Conservation (phyloP, 2,113 vertebrate genomes). For the Phrynocephalus versicolor region DNA sequence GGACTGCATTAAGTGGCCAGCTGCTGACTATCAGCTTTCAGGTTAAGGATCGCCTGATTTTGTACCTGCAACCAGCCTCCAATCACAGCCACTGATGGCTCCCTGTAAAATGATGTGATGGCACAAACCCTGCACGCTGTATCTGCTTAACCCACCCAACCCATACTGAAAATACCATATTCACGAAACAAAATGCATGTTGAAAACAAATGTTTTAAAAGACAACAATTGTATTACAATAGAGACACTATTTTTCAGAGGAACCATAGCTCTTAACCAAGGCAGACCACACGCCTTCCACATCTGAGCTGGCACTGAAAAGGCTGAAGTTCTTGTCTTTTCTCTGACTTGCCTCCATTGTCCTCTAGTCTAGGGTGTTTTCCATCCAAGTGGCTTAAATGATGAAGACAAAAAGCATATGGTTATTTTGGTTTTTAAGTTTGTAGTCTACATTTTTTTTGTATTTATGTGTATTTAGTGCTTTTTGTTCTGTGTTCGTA, state of each 20-base stretch:
- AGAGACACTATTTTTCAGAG: not conserved
- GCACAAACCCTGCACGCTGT: not conserved
- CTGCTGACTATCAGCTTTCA: not conserved
- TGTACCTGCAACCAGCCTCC: fast-evolving
- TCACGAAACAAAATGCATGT: not conserved
- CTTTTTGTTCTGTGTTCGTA: no score
- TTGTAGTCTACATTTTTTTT: no score
- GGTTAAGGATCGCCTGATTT: not conserved
- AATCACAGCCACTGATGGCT: conserved; percentile 10
- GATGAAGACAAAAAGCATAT: no score
- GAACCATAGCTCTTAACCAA: not conserved
- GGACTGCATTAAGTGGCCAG: not conserved
- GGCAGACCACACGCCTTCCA: not conserved
- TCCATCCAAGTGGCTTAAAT: no score
- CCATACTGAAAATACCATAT: not conserved
- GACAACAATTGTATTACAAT: not conserved
- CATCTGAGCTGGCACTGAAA: not conserved
- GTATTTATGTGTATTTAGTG: no score
- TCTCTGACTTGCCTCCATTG: no score
- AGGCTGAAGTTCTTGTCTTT: no score
- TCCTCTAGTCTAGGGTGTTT: no score
- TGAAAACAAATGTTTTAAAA: not conserved
- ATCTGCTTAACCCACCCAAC: no score
- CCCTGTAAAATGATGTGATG: not conserved
- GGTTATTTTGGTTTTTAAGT: no score